These are phyloP conservation scores for Drosophila sp. DNA, from an alignment of 1,140 invertebrate genomes.

Conservation along the genomic window DNA sequence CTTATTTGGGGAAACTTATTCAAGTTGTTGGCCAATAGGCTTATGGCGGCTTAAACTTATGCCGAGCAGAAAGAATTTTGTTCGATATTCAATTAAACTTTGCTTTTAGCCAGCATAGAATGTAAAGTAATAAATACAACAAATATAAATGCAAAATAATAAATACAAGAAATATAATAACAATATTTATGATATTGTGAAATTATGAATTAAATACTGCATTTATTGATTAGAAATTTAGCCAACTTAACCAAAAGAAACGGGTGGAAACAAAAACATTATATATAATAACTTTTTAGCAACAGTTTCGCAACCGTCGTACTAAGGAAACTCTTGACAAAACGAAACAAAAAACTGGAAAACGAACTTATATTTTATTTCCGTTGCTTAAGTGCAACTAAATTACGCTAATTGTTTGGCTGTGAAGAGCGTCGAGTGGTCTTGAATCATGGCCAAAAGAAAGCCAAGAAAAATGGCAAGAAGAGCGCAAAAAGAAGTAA, in stretches of 20 bases:
- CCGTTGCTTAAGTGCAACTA: constrained; percentile 78
- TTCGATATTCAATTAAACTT: constrained; percentile 72
- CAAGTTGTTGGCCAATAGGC: constrained; percentile 29
- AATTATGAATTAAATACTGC: constrained; percentile 2
- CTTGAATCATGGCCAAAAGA: constrained; percentile 51
- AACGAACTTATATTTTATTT: constrained; percentile 71
- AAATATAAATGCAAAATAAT: constrained; percentile 4
- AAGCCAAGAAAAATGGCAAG: constrained; percentile 28
- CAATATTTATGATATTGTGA: no score
- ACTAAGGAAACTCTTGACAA: constrained; percentile 17
- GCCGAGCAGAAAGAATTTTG: constrained; percentile 43
- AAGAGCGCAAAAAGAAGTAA: constrained; percentile 16
- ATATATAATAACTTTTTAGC: constrained; percentile 28
- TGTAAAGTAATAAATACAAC: constrained; percentile 14
- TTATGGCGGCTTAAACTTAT: constrained; percentile 16
- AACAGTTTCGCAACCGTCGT: background rate
- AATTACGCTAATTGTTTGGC: constrained; percentile 76
- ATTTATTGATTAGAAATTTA: constrained; percentile 1
- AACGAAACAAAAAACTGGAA: background rate
- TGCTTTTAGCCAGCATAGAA: constrained; percentile 48
- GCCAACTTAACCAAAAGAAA: constrained; percentile 7
- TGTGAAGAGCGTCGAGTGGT: constrained; percentile 46
- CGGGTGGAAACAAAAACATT: constrained; percentile 16
- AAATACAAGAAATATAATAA: constrained; percentile 12
- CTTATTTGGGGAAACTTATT: constrained; percentile 19